Base-by-base conservation (phyloP, 2,113 vertebrate species). In the Vidua chalybeata region DNA sequence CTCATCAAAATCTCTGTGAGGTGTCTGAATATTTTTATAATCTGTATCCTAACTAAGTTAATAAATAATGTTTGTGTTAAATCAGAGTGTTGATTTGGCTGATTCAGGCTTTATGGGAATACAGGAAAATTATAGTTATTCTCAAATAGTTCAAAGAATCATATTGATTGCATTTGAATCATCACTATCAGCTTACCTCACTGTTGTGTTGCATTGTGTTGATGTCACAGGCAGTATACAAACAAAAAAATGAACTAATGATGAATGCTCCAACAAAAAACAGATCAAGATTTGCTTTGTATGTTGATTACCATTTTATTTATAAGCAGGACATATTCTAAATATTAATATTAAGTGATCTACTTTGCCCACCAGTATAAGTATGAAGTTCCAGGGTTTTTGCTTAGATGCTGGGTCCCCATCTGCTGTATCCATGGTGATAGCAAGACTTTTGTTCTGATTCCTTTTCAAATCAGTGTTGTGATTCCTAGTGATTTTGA, bases 381-480 rank as follows among this genome's bases (percentile, higher is more conserved):
- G 19, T 71, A 43, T 8, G 11, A 90, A 90, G n/a, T 88, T 89
- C 52, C 33, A 69, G 7, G 3, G 2, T 67, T 90, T 73, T 79
- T 49, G 4, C 67, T 56, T 74, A 80, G 83, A 63, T 88, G 28
- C 52, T 52, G 48, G 71, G 52, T 89, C 52, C n/a, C 30, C n/a
- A 72, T 81, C 54, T 56, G 18, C 79, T 84, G 90, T 94, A 84
- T 92, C 94, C 96, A 95, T 95, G 77, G 94, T 76, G 69, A 96
- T 39, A 81, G 37, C 30, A 83, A 71, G 61, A 80, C 22, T 91
- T 80, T 72, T 62, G 55, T 73, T 94, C 66, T 68, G 37, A 73
- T 89, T 92, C 33, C 19, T 93, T 91, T 90, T 81, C 48, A 89
- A 78, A 64, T 72, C 73, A 75, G 37, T 78, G 59, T 93, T 84